Base-by-base conservation (phyloP, 2,888 invertebrate genomes). In the Orchesella flavescens region DNA sequence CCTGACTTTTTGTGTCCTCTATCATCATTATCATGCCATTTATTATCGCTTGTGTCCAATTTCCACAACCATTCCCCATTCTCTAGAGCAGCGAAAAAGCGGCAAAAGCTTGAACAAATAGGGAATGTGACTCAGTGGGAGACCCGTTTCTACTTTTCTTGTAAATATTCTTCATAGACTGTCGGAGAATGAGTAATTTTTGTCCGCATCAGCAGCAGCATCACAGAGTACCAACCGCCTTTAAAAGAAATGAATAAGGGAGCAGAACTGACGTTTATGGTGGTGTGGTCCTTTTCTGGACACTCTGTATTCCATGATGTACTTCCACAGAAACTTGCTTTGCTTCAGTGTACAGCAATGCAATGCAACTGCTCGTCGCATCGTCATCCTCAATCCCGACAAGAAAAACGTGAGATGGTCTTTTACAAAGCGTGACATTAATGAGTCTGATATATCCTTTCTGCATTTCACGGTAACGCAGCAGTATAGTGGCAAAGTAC, bases 341-440 rank as follows among this genome's bases (percentile, higher is more conserved):
- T 34, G 34, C 34, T 34, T 34, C 7, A 34, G 34, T 34, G n/a
- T n/a, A n/a, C n/a, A 34, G 3, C 7, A 34, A 2, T 34, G 3
- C 34, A 4, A 34, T 34, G 34, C 34, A 34, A 34, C 34, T 34
- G 3, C 57, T 57, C 57, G 5, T 19, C 19, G 19, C 57, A 57
- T 57, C 57, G 17, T 57, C 19, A n/a, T 57, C 57, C 34, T 34
- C 34, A 19, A 15, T 10, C 17, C 10, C 19, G 19, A 19, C 19
- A 19, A 57, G 57, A 19, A 57, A 57, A 57, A 19, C 34, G 57
- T 19, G 57, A 19, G 57, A 66, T 66, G 65, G 75, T 66, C 75
- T 55, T 66, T 76, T 7, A 34, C 75, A 76, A 76, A 66, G 65
- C 75, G 75, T 76, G 65, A 76, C 75, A 43, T 66, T 76, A 74